Percentiles rank a stretch among this genome's conserved stretches.
Conservation (phyloP, 2,113 vertebrate genomes). For the Thermophis baileyi region DNA sequence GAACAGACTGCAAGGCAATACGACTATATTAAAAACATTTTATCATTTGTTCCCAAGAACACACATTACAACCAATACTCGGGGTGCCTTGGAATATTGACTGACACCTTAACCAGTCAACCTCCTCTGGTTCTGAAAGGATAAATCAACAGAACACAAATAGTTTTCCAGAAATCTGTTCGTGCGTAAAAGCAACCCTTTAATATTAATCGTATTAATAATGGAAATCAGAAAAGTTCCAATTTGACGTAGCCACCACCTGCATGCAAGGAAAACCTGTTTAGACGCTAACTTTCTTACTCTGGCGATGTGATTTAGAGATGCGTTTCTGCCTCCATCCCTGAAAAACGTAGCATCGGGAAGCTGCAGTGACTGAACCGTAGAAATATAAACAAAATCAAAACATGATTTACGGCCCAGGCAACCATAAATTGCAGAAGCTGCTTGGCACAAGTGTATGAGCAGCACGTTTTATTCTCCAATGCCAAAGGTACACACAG, state of each 20-base stretch:
- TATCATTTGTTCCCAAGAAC: not conserved
- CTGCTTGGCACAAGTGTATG: conserved; percentile 9
- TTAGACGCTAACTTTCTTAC: conserved; percentile 22
- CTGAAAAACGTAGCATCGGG: conserved; percentile 4
- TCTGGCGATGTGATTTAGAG: conserved; percentile 4
- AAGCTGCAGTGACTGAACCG: conserved; percentile 21
- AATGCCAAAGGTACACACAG: conserved; percentile 1
- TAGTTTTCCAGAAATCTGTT: not conserved
- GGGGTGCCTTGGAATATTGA: not conserved
- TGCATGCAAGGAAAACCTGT: conserved; percentile 11
- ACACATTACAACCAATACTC: not conserved
- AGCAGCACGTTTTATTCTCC: conserved; percentile 49
- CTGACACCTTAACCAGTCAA: not conserved
- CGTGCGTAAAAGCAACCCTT: not conserved
- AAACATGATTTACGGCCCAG: not conserved
- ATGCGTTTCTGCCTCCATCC: not conserved
- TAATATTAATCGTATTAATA: conserved; percentile 28
- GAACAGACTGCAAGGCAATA: conserved; percentile 15
- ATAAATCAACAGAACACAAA: not conserved
- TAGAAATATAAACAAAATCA: not conserved
- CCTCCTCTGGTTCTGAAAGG: not conserved
- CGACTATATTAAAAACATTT: conserved; percentile 5
- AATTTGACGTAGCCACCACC: not conserved
- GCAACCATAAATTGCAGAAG: not conserved
- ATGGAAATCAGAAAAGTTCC: conserved; percentile 32